Percentiles rank a stretch among this genome's conserved stretches.
phyloP scores from a whole-genome alignment of 2,113 vertebrate genomes.

The Strix aluco region DNA sequence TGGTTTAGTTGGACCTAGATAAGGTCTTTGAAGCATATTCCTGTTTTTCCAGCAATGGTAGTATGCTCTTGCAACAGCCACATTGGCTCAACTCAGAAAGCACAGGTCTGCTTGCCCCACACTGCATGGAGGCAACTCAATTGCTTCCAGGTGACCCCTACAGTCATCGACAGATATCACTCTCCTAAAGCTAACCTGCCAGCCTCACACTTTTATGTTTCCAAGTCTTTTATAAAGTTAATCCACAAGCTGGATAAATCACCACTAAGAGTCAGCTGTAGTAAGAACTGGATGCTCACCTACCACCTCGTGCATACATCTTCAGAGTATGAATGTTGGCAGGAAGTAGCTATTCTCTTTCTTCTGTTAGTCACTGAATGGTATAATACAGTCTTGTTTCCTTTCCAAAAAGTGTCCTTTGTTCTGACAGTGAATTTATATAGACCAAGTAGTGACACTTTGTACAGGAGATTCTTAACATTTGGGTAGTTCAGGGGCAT shows the following conservation, averaged over 20 bases:
- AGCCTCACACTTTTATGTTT: not conserved
- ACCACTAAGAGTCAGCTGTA: not conserved
- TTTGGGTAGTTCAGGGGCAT: not conserved
- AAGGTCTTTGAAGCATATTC: not conserved
- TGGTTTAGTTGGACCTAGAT: not conserved
- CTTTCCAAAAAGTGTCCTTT: constrained; percentile 32
- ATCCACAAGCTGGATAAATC: not conserved
- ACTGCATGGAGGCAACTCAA: not conserved
- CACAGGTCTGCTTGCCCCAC: not conserved
- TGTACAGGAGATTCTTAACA: not conserved
- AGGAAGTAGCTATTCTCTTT: constrained; percentile 40
- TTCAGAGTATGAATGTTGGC: not conserved
- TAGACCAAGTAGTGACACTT: not conserved
- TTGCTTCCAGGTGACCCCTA: not conserved
- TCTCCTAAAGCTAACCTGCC: not conserved
- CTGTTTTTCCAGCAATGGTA: not conserved
- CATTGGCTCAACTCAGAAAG: not conserved
- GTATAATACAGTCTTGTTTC: constrained; percentile 3
- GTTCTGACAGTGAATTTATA: constrained; percentile 36
- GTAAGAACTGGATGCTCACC: constrained; percentile 4
- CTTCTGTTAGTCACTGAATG: not conserved
- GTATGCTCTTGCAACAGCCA: not conserved
- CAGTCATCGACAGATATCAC: not conserved
- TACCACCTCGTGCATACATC: not conserved
- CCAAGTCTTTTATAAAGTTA: not conserved